Evolutionary conservation across 2,888 invertebrate species (phyloP).

Genomic region (Lycia hirtaria): DNA sequence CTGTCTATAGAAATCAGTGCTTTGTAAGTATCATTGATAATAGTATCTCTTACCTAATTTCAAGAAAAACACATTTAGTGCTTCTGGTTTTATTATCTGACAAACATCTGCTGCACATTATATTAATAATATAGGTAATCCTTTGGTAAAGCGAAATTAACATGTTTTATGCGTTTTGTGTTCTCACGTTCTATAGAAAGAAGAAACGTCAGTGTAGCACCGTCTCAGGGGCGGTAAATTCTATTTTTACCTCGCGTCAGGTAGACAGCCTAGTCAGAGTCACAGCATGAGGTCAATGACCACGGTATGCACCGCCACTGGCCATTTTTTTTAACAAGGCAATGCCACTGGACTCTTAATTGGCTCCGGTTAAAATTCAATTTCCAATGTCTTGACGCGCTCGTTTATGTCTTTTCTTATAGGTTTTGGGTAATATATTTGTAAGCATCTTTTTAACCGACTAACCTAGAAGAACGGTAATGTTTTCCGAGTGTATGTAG

Average conservation of each 20-base stretch:
- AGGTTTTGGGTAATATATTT: conserved; percentile 18
- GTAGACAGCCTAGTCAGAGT: conserved; percentile 50
- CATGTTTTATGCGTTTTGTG: conserved; percentile 7
- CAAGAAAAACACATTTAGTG: neutral
- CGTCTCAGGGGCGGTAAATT: conserved; percentile 53
- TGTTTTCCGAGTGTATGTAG: too few species aligned
- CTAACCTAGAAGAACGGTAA: too few species aligned
- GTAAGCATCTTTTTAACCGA: too few species aligned
- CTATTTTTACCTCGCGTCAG: conserved; percentile 69
- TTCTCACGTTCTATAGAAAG: neutral
- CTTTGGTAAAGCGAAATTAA: conserved; percentile 9
- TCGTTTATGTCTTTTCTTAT: conserved; percentile 39
- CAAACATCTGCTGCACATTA: conserved; percentile 9
- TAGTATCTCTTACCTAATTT: too few species aligned
- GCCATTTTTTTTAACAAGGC: conserved; percentile 70
- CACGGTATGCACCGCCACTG: conserved; percentile 66
- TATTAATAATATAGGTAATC: neutral
- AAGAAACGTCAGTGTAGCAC: conserved; percentile 36
- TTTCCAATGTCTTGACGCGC: conserved; percentile 27
- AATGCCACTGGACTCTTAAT: conserved; percentile 59
- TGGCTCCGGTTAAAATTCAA: conserved; percentile 30
- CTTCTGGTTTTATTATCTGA: neutral
- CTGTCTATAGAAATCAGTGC: too few species aligned
- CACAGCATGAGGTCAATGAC: conserved; percentile 70
- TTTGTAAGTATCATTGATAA: too few species aligned